Evolutionary conservation across 2,888 invertebrate species (phyloP).

Genomic region (Melanostoma scalare): DNA sequence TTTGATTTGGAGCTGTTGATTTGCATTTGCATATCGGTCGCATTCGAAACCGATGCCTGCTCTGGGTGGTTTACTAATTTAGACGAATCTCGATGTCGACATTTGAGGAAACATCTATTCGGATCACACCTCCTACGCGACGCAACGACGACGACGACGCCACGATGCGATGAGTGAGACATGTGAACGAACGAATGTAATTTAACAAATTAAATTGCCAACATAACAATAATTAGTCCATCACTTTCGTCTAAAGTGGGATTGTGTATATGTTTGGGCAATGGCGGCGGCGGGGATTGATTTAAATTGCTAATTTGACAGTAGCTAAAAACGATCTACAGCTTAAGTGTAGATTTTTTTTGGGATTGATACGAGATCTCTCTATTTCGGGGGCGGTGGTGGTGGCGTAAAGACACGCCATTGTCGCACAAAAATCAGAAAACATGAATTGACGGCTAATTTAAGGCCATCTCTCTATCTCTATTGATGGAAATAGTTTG

Average conservation of each 20-base stretch:
- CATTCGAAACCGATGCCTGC: slow-evolving; percentile 7
- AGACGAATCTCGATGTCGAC: slow-evolving; percentile 50
- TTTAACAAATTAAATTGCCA: slow-evolving; percentile 73
- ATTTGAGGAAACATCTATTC: slow-evolving; percentile 45
- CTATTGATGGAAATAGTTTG: slow-evolving; percentile 9
- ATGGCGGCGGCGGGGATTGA: slow-evolving; percentile 29
- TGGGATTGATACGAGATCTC: slow-evolving; percentile 36
- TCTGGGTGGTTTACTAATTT: slow-evolving; percentile 63
- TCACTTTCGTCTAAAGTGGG: slow-evolving; percentile 38
- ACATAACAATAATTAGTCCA: slow-evolving; percentile 70
- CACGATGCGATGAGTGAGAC: slow-evolving; percentile 34
- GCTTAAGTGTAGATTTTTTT: slow-evolving; percentile 36
- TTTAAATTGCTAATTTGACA: slow-evolving; percentile 73
- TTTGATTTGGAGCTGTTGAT: slow-evolving; percentile 34
- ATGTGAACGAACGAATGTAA: slow-evolving; percentile 64
- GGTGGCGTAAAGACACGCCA: slow-evolving; percentile 4
- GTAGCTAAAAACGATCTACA: slow-evolving; percentile 60
- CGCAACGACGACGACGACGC: background rate
- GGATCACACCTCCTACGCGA: slow-evolving; percentile 60
- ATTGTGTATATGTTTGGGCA: slow-evolving; percentile 9
- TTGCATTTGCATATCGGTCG: slow-evolving; percentile 63
- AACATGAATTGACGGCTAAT: slow-evolving; percentile 60
- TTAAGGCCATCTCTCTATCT: slow-evolving; percentile 38
- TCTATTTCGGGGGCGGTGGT: slow-evolving; percentile 33
- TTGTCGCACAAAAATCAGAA: slow-evolving; percentile 34